phyloP scores from a whole-genome alignment of 2,797 vertebrate species.

The Cossypha caffra region DNA sequence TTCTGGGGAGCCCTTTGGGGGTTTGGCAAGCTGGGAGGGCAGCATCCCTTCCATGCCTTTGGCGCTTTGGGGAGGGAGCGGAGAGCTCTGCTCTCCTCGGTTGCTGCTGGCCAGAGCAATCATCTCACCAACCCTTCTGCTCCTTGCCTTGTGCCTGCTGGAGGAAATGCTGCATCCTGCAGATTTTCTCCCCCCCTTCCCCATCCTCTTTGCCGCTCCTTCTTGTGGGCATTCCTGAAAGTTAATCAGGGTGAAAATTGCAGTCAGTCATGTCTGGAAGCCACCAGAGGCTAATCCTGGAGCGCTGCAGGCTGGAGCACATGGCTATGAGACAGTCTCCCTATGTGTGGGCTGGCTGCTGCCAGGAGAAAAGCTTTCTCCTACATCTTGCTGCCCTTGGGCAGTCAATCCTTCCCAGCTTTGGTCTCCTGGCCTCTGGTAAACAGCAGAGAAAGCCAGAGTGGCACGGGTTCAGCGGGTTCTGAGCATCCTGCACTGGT shows the following conservation, averaged over 20 bases:
- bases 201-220: conserved; percentile 34
- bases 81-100: background rate
- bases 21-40: background rate
- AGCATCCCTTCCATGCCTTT: background rate
- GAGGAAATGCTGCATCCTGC: background rate
- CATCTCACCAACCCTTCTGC: background rate
- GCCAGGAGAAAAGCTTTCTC: conserved; percentile 45
- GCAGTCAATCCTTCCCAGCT: background rate
- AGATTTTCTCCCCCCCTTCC: background rate
- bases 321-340: conserved; percentile 34
- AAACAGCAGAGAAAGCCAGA: background rate
- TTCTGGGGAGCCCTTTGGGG: background rate
- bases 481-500: background rate
- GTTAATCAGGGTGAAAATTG: conserved; percentile 80
- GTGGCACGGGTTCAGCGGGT: background rate
- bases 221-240: conserved; percentile 73
- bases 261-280: conserved; percentile 73
- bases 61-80: accelerated
- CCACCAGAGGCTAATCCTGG: conserved; percentile 60
- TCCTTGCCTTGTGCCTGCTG: background rate
- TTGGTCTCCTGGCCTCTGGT: background rate
- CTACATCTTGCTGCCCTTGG: background rate
- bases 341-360: conserved; percentile 40
- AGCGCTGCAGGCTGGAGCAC: conserved; percentile 53
- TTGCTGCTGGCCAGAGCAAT: background rate